Percentiles rank a stretch among this genome's conserved stretches.
phyloP scores from a whole-genome alignment of 2,888 invertebrate species.

The Macrophya alboannulata region DNA sequence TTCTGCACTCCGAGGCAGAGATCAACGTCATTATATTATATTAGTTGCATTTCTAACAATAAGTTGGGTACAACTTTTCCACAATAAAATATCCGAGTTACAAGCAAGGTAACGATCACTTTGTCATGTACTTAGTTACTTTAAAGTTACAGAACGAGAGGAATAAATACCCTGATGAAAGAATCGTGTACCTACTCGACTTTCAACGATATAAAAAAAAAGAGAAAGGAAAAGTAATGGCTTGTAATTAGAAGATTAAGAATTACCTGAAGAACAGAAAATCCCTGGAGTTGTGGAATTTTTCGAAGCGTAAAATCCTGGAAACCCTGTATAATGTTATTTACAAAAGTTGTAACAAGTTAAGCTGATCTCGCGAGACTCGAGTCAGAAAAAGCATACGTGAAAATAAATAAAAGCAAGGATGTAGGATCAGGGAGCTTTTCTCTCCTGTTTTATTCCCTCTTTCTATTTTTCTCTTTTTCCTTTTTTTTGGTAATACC shows the following conservation, averaged over 20 bases:
- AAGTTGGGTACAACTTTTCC: background rate
- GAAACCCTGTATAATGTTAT: background rate
- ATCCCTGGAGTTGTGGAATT: background rate
- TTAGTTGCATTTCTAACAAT: background rate
- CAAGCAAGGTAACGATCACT: background rate
- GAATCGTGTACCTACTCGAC: background rate
- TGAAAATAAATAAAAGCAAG: slow-evolving; percentile 7
- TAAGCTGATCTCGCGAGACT: slow-evolving; percentile 3
- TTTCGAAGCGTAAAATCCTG: background rate
- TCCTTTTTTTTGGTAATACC: background rate
- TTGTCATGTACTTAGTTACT: background rate
- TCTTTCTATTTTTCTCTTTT: background rate
- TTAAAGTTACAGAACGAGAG: background rate
- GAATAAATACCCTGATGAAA: background rate
- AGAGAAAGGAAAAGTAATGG: background rate
- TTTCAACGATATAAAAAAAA: background rate
- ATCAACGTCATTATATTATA: slow-evolving; percentile 3
- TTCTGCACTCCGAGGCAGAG: background rate
- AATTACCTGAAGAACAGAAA: background rate
- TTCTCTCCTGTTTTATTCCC: background rate
- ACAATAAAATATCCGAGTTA: background rate
- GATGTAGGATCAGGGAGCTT: background rate
- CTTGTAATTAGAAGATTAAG: background rate
- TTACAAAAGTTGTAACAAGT: background rate
- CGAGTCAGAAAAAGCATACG: background rate